A percentile compares a stretch with the other conserved stretches of the same genome.
phyloP scores from a whole-genome alignment of 2,797 vertebrate genomes.

The Halcyon chelicuti region DNA sequence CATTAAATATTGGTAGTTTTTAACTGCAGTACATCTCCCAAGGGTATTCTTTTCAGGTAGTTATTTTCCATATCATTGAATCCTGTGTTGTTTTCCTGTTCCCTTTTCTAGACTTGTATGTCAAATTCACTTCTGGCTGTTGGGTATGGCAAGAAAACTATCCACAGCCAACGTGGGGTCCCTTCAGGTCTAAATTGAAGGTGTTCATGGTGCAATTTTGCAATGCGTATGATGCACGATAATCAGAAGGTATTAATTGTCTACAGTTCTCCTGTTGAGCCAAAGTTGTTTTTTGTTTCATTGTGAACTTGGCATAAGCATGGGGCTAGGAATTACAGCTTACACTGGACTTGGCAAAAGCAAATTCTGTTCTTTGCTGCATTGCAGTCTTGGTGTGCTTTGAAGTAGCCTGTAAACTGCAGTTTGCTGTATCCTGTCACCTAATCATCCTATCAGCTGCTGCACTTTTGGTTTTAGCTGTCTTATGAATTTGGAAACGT shows the following conservation, averaged over 20 bases:
- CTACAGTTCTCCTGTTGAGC: background rate
- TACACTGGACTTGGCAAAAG: background rate
- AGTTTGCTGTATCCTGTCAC: background rate
- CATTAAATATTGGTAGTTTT: background rate
- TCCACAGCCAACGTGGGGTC: background rate
- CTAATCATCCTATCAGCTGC: background rate
- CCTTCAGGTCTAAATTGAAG: background rate
- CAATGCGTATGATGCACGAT: fast-evolving
- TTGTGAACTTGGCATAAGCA: background rate
- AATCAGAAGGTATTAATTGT: background rate
- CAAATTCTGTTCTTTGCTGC: background rate
- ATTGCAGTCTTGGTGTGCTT: background rate
- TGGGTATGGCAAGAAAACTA: background rate
- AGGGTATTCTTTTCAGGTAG: background rate
- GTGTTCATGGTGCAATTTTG: background rate
- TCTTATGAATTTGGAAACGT: background rate
- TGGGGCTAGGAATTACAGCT: background rate
- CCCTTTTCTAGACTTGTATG: too few species aligned
- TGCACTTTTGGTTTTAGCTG: background rate
- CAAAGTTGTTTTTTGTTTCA: background rate
- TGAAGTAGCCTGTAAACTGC: background rate
- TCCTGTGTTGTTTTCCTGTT: background rate
- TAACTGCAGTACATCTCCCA: fast-evolving
- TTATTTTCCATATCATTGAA: background rate
- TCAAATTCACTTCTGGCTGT: background rate